Evolutionary conservation across 2,888 invertebrate species (phyloP).

Genomic region (Megastigmus dorsalis): DNA sequence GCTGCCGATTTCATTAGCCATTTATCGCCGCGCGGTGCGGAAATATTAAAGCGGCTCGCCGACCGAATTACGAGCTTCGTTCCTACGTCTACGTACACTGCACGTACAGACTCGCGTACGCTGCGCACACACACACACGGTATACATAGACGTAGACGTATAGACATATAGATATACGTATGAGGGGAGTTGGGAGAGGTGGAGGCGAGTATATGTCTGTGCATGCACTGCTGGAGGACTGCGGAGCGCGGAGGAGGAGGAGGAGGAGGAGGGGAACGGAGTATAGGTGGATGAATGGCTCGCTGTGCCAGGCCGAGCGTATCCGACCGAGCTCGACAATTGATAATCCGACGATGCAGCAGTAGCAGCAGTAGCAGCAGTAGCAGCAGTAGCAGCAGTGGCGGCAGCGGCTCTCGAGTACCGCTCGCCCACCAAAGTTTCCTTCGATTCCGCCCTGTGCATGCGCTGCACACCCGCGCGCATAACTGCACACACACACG

Average conservation of each 20-base stretch:
- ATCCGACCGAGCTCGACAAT: conserved; percentile 31
- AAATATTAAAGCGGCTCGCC: conserved; percentile 33
- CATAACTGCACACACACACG: not conserved
- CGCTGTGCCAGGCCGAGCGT: not conserved
- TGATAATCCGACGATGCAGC: conserved; percentile 30
- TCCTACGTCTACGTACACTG: not conserved
- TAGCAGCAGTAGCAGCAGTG: no score
- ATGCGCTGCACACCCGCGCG: not conserved
- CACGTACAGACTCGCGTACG: not conserved
- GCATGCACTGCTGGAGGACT: no score
- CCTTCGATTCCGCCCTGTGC: not conserved
- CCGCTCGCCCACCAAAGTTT: not conserved
- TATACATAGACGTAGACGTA: no score
- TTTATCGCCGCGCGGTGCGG: conserved; percentile 13
- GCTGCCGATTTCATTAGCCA: conserved; percentile 19
- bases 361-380: no score
- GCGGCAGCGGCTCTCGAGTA: no score
- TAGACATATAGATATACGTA: no score
- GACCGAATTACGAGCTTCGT: conserved; percentile 18
- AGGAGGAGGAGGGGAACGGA: no score
- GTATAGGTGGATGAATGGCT: conserved; percentile 45
- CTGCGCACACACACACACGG: no score
- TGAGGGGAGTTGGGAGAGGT: no score
- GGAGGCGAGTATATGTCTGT: no score
- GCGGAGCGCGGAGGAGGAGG: no score